A percentile compares a stretch with the other conserved stretches of the same genome.
Conservation (phyloP, 1,140 invertebrate genomes). For the Pteromalus puparum region DNA sequence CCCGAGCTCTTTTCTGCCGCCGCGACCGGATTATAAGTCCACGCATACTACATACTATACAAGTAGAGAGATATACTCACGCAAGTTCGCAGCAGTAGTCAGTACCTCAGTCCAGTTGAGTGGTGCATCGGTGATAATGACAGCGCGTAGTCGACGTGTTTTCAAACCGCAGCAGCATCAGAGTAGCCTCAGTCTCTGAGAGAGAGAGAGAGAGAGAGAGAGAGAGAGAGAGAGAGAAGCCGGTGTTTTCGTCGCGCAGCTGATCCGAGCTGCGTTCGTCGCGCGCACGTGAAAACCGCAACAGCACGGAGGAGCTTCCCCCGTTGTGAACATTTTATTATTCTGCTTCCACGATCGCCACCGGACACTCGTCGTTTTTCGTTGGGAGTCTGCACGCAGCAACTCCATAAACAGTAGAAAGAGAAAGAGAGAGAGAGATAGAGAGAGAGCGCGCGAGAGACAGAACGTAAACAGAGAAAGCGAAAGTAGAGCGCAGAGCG, state of each 20-base stretch:
- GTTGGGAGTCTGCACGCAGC: background rate
- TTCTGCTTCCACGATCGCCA: too few species aligned
- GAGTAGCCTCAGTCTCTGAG: background rate
- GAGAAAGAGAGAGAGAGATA: too few species aligned
- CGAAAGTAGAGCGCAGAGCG: background rate
- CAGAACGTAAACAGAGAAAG: slow-evolving; percentile 42
- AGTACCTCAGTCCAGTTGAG: background rate
- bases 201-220: too few species aligned
- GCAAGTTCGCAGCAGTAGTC: too few species aligned
- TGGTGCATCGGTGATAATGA: background rate
- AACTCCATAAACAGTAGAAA: background rate
- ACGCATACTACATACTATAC: slow-evolving; percentile 37
- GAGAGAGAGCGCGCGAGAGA: background rate
- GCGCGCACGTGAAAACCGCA: background rate
- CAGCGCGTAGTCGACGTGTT: background rate
- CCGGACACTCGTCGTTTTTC: too few species aligned
- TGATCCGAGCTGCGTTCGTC: background rate
- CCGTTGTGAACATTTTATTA: background rate
- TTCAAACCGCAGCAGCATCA: background rate
- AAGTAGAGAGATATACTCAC: slow-evolving; percentile 20
- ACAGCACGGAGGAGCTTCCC: slow-evolving; percentile 32
- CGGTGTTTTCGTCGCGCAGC: background rate
- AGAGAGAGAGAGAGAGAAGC: background rate
- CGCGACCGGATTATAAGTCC: too few species aligned
- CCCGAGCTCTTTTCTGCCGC: slow-evolving; percentile 50